phyloP scores from a whole-genome alignment of 2,797 vertebrate species.

The Argyrosomus regius region DNA sequence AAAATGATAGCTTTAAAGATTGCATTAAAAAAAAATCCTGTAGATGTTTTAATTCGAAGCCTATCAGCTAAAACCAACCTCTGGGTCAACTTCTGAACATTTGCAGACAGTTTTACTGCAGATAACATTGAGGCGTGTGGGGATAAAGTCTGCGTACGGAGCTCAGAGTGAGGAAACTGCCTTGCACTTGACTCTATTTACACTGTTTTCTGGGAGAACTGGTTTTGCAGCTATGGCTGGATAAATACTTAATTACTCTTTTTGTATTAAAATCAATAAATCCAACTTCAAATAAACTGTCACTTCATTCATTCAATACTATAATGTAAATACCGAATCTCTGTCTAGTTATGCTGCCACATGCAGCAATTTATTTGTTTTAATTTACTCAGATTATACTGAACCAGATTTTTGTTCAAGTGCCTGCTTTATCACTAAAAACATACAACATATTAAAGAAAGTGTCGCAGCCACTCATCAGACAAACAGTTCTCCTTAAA shows the following conservation, averaged over 20 bases:
- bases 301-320: background rate
- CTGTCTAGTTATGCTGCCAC: background rate
- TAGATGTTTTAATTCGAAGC: background rate
- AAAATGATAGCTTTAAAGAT: background rate
- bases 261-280: slow-evolving; percentile 8
- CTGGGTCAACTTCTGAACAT: too few species aligned
- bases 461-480: too few species aligned
- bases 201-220: slow-evolving; percentile 51
- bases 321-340: background rate
- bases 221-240: slow-evolving; percentile 51
- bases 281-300: background rate
- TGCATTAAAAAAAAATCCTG: background rate
- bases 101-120: background rate
- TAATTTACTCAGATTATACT: background rate
- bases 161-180: background rate
- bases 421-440: background rate
- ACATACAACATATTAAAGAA: background rate
- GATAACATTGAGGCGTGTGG: background rate
- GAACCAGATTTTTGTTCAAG: background rate
- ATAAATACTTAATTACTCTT: background rate
- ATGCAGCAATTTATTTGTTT: background rate
- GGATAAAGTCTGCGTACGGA: slow-evolving; percentile 8
- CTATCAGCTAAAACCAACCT: background rate
- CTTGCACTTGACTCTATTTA: slow-evolving; percentile 46
- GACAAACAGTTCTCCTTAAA: too few species aligned